phyloP scores from a whole-genome alignment of 1,140 invertebrate genomes.

The Protaetia brevitarsis region DNA sequence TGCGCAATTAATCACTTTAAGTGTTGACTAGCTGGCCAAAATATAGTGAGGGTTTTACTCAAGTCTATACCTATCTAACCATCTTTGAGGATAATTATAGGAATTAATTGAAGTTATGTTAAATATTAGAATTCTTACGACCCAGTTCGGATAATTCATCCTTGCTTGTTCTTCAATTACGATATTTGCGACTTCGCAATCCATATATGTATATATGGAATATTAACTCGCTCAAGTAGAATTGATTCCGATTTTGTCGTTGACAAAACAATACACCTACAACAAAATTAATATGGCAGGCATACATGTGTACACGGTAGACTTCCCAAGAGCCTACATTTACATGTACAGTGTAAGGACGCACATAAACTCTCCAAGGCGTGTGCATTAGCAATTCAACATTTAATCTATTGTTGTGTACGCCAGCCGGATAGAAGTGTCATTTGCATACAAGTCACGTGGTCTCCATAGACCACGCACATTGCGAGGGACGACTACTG shows the following conservation, averaged over 20 bases:
- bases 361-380: constrained; percentile 7
- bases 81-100: no score
- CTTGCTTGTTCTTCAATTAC: no score
- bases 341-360: constrained; percentile 10
- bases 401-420: constrained; percentile 15
- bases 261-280: constrained; percentile 8
- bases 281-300: constrained; percentile 14
- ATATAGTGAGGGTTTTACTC: no score
- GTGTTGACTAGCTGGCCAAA: no score
- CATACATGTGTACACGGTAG: neutral
- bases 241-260: neutral
- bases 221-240: neutral
- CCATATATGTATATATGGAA: neutral
- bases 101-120: no score
- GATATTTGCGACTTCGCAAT: no score
- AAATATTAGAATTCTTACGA: no score
- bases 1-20: no score
- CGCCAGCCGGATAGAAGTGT: constrained; percentile 12
- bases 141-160: no score
- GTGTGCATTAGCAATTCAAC: constrained; percentile 13
- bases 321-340: constrained; percentile 14
- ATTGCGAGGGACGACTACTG: constrained; percentile 5
- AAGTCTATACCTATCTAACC: no score
- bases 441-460: constrained; percentile 16
- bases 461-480: constrained; percentile 1